A percentile compares a stretch with the other conserved stretches of the same genome.
Conservation (phyloP, 2,113 vertebrate species). For the Artemisiospiza belli region DNA sequence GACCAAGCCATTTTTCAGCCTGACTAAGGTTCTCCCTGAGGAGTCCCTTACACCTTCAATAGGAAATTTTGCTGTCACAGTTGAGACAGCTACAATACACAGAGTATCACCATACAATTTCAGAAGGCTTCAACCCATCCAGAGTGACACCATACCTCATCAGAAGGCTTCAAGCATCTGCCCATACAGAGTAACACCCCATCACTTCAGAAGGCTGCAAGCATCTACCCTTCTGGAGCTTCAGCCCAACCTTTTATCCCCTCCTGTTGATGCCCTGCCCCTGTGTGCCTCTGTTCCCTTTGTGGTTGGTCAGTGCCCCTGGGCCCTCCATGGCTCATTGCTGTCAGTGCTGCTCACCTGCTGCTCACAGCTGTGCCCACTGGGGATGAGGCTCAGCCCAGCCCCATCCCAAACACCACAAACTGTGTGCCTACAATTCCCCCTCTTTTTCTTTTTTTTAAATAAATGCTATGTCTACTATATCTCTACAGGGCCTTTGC, state of each 20-base stretch:
- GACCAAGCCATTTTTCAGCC: not conserved
- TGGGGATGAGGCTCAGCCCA: not conserved
- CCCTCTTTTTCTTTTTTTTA: not conserved
- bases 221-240: not conserved
- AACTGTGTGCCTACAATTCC: not conserved
- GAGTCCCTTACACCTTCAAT: not conserved
- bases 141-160: not conserved
- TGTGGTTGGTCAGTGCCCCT: not conserved
- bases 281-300: not conserved
- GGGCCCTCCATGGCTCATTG: not conserved
- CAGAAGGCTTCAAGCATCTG: not conserved
- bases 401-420: not conserved
- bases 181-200: no score
- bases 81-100: not conserved
- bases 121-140: not conserved
- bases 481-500: not conserved
- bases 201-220: not conserved
- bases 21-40: not conserved
- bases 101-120: not conserved
- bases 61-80: not conserved
- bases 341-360: not conserved
- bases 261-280: not conserved
- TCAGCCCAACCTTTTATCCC: not conserved
- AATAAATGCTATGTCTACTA: not conserved
- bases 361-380: not conserved